Evolutionary conservation across 2,797 vertebrate genomes (phyloP), one percentile per base, ranked within the genome.

Genomic region (Labeo calbasu): DNA sequence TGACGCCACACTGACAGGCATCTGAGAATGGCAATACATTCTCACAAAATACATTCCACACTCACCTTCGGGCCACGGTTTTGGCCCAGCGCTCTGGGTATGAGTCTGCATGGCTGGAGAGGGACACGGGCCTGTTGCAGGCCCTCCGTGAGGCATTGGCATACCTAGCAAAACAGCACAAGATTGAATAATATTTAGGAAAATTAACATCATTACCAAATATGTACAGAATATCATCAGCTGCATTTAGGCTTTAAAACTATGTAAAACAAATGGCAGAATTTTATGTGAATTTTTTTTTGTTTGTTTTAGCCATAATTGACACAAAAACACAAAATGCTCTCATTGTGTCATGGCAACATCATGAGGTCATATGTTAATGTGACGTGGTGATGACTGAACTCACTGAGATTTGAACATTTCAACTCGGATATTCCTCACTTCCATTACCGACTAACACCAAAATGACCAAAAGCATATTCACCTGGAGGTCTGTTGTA

Each of bases 401-500:
- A 40, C 5, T 40, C 36, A 40, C 36, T 40, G 36, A 40, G 36
- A 7, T 40, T 40, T 40, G 36, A 40, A 40, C 36, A 40, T 40
- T 40, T 40, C 36, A 40, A 40, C 36, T 40, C 1, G 28, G 28
- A 5, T 7, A 2, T 40, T 40, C 7, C 36, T 7, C 36, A 40
- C 7, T 40, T 40, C 5, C 36, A 7, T 40, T 40, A 40, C 36
- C 7, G 28, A 32, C 28, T 32, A 32, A 7, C 12, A 76, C 1
- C 2, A 40, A 76, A 57, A 76, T 40, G 19, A 14, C 51, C 10
- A 21, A 21, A 59, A 48, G 14, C 10, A 19, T 23, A 21, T 50
- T 19, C 86, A 96, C 98, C 97, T 93, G 95, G 90, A 87, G 96
- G 93, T 86, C 97, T 96, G 92, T 89, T 98, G 92, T 96, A 99